Conservation (phyloP, 2,797 vertebrate genomes). For the Buphagus erythrorhynchus region DNA sequence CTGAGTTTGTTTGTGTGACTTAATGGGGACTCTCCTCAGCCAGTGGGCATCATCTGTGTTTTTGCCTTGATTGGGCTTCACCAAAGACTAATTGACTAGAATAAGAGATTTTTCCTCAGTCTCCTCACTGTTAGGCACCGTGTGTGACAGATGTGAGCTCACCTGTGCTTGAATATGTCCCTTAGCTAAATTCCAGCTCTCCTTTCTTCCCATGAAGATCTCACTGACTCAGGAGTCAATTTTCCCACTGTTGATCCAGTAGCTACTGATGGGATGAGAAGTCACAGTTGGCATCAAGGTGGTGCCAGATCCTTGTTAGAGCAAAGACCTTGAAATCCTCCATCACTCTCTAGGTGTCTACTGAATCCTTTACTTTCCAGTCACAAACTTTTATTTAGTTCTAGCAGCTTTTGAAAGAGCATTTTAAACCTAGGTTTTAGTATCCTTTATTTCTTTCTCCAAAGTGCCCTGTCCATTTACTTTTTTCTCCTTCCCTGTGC, state of each 20-base stretch:
- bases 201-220: conserved; percentile 47
- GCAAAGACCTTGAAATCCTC: conserved; percentile 59
- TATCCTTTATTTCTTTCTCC: conserved; percentile 33
- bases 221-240: conserved; percentile 70
- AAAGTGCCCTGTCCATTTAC: background rate
- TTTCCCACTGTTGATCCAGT: conserved; percentile 29
- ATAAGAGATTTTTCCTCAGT: conserved; percentile 12
- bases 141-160: background rate
- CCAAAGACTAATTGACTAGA: conserved; percentile 73
- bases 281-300: conserved; percentile 21
- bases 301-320: conserved; percentile 44
- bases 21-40: conserved; percentile 62
- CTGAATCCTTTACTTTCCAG: conserved; percentile 42
- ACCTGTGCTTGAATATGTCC: conserved; percentile 9
- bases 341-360: conserved; percentile 21
- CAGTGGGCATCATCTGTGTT: conserved; percentile 58
- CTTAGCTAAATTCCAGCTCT: conserved; percentile 26
- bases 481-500: background rate
- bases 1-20: conserved; percentile 76
- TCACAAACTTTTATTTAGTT: conserved; percentile 31
- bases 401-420: conserved; percentile 51
- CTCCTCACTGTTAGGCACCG: background rate
- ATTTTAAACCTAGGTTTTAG: conserved; percentile 58
- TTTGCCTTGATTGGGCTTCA: conserved; percentile 70
- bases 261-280: conserved; percentile 57